These are phyloP conservation scores for Cerastis rubricosa DNA, from an alignment of 2,888 invertebrate genomes.

Conservation along the genomic window DNA sequence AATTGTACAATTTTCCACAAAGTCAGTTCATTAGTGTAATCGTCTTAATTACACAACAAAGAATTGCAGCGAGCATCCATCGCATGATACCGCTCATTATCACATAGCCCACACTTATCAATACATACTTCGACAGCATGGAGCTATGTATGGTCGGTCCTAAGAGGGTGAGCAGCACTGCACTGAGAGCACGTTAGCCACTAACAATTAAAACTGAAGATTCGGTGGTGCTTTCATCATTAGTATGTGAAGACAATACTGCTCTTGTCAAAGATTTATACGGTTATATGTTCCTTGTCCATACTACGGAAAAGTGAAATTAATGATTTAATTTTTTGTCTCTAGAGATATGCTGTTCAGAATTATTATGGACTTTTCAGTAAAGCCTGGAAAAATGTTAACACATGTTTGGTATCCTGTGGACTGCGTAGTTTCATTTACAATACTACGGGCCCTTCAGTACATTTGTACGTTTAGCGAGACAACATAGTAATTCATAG, in stretches of 20 bases:
- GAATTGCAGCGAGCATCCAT: conserved; percentile 58
- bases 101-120: conserved; percentile 37
- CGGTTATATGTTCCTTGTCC: background rate
- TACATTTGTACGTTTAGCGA: background rate
- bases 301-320: background rate
- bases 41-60: conserved; percentile 50
- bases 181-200: background rate
- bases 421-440: background rate
- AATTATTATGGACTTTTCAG: background rate
- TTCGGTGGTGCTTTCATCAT: background rate
- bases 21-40: conserved; percentile 37
- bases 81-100: conserved; percentile 66
- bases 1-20: conserved; percentile 18
- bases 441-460: background rate
- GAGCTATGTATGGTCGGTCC: background rate
- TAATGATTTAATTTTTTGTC: background rate
- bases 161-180: conserved; percentile 7
- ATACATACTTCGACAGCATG: conserved; percentile 12
- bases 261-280: background rate
- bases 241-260: background rate
- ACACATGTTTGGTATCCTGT: background rate
- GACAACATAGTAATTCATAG: background rate
- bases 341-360: background rate
- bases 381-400: background rate
- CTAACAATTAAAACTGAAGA: background rate